Base-by-base conservation (phyloP, 2,113 vertebrate species). In the Neodontobutis hainanensis region DNA sequence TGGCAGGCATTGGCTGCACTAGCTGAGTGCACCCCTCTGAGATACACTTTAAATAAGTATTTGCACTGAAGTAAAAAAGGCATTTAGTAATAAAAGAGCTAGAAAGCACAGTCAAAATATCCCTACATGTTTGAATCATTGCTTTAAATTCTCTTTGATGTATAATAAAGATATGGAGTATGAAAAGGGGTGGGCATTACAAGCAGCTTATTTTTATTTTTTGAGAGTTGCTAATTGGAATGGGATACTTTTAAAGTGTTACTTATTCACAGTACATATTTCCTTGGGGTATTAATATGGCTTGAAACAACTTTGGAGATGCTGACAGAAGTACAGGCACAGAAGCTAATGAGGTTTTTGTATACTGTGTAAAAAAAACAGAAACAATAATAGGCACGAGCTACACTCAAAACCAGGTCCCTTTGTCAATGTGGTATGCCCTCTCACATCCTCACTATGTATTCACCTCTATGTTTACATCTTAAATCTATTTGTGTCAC, bases 1-100 rank as follows among this genome's bases (percentile, higher is more conserved):
- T 72, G 78, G 80, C 56, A 57, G 55, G 9, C 46, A 12, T 72
- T 64, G 64, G 70, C 67, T 66, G 49, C 63, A 36, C 66, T 2
- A 11, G 58, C 32, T 65, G 11, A 60, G 49, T 75, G 38, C 4
- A 19, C 10, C 46, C 47, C 60, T 60, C 16, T 70, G 65, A 78
- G 59, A 59, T 68, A 68, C 2, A 57, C 12, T 61, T 78, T 47
- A 38, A 67, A 63, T 15, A 61, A 64, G 34, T 43, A 36, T 72
- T 44, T 53, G 19, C 40, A 40, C 16, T 57, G 10, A 5, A 46
- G 42, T 35, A 46, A 32, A 11, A n/a, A 57, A 19, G 35, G 14
- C 0, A 27, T 27, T 27, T 27, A 27, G 19, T 27, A 27, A 27
- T 27, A 36, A 48, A 43, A 57, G n/a, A 2, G 14, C 10, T 42